A percentile compares a stretch with the other conserved stretches of the same genome.
These are phyloP conservation scores for Autographa gamma DNA, from an alignment of 2,888 invertebrate genomes.

Conservation along the genomic window DNA sequence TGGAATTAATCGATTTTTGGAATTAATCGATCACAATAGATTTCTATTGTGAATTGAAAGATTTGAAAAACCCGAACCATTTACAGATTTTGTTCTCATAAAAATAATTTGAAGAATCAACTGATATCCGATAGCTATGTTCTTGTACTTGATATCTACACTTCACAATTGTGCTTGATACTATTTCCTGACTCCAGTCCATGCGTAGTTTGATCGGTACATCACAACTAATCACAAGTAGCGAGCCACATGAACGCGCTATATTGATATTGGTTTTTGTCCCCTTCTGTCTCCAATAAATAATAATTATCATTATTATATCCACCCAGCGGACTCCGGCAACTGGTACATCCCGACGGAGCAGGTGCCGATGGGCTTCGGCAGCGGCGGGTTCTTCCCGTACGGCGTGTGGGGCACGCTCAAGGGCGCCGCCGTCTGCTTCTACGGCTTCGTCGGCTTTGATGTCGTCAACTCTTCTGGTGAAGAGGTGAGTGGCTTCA, in stretches of 20 bases:
- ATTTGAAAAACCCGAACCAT: not conserved
- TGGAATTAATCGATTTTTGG: not conserved
- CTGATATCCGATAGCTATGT: too few relatives aligned
- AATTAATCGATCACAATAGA: too few relatives aligned
- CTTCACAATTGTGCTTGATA: too few relatives aligned
- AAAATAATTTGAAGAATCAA: too few relatives aligned
- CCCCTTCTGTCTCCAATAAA: too few relatives aligned
- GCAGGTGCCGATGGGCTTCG: constrained; percentile 82
- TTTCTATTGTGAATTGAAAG: too few relatives aligned
- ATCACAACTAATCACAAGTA: too few relatives aligned
- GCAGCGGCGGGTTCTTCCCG: constrained; percentile 96
- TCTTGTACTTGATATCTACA: too few relatives aligned
- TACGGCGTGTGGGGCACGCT: constrained; percentile 95
- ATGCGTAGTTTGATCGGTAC: too few relatives aligned
- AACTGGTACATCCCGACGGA: constrained; percentile 87
- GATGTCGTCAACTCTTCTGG: constrained; percentile 95
- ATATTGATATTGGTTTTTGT: too few relatives aligned
- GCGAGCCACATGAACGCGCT: too few relatives aligned
- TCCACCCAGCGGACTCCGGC: constrained; percentile 79
- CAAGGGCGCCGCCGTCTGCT: constrained; percentile 94
- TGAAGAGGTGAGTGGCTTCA: constrained; percentile 92
- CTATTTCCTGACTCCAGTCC: too few relatives aligned
- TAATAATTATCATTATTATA: not conserved
- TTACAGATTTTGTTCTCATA: not conserved
- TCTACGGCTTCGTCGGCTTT: constrained; percentile 98